phyloP scores from a whole-genome alignment of 2,888 invertebrate species.

The Muschampia plurimacula region DNA sequence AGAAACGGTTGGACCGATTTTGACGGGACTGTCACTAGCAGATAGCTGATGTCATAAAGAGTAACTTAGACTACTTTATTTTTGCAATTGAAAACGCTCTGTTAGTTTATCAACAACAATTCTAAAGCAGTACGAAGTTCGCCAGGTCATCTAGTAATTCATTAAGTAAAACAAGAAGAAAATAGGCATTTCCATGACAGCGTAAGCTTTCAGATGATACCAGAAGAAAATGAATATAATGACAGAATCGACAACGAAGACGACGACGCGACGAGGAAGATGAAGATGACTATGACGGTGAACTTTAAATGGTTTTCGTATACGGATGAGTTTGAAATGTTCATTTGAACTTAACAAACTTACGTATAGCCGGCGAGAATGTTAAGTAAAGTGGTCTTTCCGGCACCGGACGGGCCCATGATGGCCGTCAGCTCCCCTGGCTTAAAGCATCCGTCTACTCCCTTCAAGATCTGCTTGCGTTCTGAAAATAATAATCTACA shows the following conservation, averaged over 20 bases:
- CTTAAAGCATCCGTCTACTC: slow-evolving; percentile 80
- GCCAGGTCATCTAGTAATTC: too few relatives aligned
- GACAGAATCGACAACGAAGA: too few relatives aligned
- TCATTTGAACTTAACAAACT: slow-evolving; percentile 58
- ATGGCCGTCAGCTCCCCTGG: slow-evolving; percentile 88
- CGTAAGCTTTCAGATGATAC: not conserved
- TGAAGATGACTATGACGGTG: not conserved
- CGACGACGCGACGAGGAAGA: not conserved
- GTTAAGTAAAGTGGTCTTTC: slow-evolving; percentile 95
- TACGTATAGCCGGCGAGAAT: slow-evolving; percentile 96
- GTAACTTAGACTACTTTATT: too few relatives aligned
- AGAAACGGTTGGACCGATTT: too few relatives aligned
- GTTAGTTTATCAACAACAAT: too few relatives aligned
- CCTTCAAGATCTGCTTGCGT: slow-evolving; percentile 77
- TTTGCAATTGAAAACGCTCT: too few relatives aligned
- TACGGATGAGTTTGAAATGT: not conserved
- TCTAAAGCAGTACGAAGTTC: too few relatives aligned
- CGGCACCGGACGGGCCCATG: slow-evolving; percentile 90
- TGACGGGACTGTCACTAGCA: too few relatives aligned
- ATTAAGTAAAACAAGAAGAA: not conserved
- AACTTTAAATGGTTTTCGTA: not conserved
- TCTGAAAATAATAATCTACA: slow-evolving; percentile 63
- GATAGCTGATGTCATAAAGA: too few relatives aligned
- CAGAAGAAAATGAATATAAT: too few relatives aligned
- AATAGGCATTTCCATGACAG: not conserved